Conservation (phyloP, 2,113 vertebrate species). For the Ammodytes dubius region DNA sequence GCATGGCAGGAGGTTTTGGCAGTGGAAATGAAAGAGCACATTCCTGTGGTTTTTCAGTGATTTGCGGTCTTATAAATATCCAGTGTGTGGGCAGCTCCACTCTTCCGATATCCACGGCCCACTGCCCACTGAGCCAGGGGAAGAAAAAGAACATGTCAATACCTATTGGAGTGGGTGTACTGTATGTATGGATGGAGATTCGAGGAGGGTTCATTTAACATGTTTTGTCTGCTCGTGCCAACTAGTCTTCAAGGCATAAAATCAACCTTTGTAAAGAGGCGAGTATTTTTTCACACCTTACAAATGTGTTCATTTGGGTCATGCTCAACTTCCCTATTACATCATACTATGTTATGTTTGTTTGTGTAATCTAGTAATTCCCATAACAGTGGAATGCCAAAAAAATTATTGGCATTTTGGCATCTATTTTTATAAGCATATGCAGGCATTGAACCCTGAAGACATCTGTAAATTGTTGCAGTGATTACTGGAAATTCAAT, state of each 20-base stretch:
- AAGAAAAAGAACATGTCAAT: constrained; percentile 71
- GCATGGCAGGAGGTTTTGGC: constrained; percentile 55
- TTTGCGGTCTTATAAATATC: constrained; percentile 81
- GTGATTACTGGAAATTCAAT: not conserved
- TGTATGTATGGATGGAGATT: constrained; percentile 22
- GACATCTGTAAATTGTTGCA: not conserved
- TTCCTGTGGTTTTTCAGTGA: constrained; percentile 76
- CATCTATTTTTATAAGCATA: constrained; percentile 3
- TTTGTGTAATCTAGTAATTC: not conserved
- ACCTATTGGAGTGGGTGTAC: constrained; percentile 61
- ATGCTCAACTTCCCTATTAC: not conserved
- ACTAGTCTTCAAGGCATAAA: not conserved
- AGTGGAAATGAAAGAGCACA: constrained; percentile 62
- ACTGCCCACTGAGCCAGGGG: constrained; percentile 72
- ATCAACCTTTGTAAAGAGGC: not conserved
- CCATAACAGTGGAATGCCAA: not conserved
- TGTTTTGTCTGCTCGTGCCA: constrained; percentile 37
- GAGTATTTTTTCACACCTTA: not conserved
- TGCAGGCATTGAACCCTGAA: not conserved
- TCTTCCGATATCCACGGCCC: constrained; percentile 70
- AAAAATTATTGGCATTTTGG: not conserved
- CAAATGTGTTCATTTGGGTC: not conserved
- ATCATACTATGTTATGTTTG: not conserved
- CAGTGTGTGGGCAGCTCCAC: constrained; percentile 73
- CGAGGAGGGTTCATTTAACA: constrained; percentile 9